Percentiles rank a stretch among this genome's conserved stretches.
phyloP scores from a whole-genome alignment of 2,888 invertebrate genomes.

The Uropetala carovei region DNA sequence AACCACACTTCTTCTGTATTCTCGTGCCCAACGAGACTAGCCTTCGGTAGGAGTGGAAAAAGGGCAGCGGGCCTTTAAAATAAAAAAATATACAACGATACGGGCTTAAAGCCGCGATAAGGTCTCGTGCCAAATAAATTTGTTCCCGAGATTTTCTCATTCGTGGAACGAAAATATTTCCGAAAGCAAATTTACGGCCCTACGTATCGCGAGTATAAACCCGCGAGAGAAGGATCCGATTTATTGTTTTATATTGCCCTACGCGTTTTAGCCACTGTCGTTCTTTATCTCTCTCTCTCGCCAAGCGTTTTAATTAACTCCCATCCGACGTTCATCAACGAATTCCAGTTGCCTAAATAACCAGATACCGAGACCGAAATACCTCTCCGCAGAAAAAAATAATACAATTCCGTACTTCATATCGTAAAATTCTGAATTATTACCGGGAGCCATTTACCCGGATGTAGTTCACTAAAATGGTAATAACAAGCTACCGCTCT shows the following conservation, averaged over 20 bases:
- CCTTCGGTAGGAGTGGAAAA: background rate
- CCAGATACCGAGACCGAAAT: too few relatives aligned
- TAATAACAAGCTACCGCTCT: background rate
- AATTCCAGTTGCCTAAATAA: background rate
- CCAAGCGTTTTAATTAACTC: background rate
- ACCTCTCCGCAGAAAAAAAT: too few relatives aligned
- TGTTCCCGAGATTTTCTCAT: conserved; percentile 13
- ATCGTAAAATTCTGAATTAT: too few relatives aligned
- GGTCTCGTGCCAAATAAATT: conserved; percentile 50
- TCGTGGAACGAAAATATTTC: background rate
- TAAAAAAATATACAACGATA: conserved; percentile 30
- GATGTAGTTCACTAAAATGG: background rate
- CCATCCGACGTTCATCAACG: background rate
- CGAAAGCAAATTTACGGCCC: background rate
- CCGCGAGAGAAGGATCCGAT: background rate
- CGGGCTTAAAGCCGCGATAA: conserved; percentile 55
- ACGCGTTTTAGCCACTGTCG: background rate
- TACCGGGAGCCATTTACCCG: too few relatives aligned
- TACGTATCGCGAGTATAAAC: background rate
- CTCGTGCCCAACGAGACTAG: background rate
- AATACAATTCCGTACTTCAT: too few relatives aligned
- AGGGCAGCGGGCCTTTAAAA: conserved; percentile 12
- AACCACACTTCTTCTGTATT: background rate
- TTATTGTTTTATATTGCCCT: background rate
- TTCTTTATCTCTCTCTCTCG: background rate